These are phyloP conservation scores for Diorhabda carinulata DNA, from an alignment of 1,140 invertebrate species.

Conservation along the genomic window DNA sequence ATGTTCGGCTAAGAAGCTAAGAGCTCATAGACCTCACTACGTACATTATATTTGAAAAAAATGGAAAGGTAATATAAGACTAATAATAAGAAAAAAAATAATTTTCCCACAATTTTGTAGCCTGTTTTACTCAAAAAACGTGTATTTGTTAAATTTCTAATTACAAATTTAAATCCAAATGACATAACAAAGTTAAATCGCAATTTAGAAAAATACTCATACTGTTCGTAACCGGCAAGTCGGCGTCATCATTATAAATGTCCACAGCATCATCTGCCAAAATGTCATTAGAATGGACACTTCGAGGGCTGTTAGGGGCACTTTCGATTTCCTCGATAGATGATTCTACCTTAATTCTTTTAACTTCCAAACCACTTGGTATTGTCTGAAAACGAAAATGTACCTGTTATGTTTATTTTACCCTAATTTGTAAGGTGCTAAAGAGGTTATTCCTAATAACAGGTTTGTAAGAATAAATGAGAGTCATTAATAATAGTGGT, in stretches of 20 bases:
- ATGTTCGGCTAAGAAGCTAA: too few relatives aligned
- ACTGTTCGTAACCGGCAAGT: constrained; percentile 37
- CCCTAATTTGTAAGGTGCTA: background rate
- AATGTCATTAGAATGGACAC: constrained; percentile 16
- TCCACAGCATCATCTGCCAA: constrained; percentile 14
- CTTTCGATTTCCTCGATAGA: constrained; percentile 28
- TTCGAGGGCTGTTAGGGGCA: constrained; percentile 38
- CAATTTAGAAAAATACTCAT: constrained; percentile 10
- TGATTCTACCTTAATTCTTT: constrained; percentile 20
- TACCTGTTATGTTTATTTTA: background rate
- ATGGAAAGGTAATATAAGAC: too few relatives aligned
- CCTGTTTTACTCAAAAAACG: background rate
- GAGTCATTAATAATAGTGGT: too few relatives aligned
- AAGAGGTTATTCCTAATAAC: too few relatives aligned
- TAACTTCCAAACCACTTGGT: constrained; percentile 22
- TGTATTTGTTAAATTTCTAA: background rate
- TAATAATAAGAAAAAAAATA: too few relatives aligned
- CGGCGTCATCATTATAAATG: constrained; percentile 33
- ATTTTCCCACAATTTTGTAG: too few relatives aligned
- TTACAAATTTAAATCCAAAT: background rate
- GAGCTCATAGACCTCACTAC: too few relatives aligned
- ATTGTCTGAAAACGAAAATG: constrained; percentile 24
- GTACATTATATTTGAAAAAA: too few relatives aligned
- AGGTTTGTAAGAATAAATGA: too few relatives aligned
- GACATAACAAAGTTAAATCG: background rate